Evolutionary conservation across 2,888 invertebrate species (phyloP).

Genomic region (Eupithecia inturbata): DNA sequence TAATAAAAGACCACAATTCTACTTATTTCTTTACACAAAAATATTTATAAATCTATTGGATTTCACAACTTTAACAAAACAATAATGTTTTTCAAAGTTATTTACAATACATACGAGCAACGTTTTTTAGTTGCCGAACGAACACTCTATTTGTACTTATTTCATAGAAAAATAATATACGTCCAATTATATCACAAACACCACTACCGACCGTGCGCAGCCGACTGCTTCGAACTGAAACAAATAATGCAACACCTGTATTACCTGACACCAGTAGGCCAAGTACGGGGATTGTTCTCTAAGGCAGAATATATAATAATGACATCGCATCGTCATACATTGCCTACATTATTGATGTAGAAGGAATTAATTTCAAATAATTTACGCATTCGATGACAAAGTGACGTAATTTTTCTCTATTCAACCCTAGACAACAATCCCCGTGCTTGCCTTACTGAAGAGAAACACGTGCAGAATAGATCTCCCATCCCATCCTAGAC

Average conservation of each 20-base stretch:
- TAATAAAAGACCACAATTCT: conserved; percentile 58
- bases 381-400: no score
- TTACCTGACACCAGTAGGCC: background rate
- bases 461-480: conserved; percentile 2
- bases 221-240: conserved; percentile 79
- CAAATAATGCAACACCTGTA: conserved; percentile 48
- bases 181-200: conserved; percentile 78
- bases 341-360: no score
- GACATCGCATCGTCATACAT: no score
- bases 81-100: conserved; percentile 52
- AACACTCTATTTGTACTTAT: conserved; percentile 79
- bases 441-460: no score
- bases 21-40: conserved; percentile 69
- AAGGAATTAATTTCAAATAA: no score
- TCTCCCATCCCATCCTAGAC: background rate
- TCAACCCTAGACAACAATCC: no score
- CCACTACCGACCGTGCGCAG: conserved; percentile 64
- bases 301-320: no score
- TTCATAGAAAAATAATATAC: conserved; percentile 81
- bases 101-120: conserved; percentile 68
- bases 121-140: conserved; percentile 58
- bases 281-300: no score
- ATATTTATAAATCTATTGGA: conserved; percentile 63
- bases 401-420: no score
- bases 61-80: conserved; percentile 58